Base-by-base conservation (phyloP, 2,888 invertebrate genomes). In the Luperina testacea region DNA sequence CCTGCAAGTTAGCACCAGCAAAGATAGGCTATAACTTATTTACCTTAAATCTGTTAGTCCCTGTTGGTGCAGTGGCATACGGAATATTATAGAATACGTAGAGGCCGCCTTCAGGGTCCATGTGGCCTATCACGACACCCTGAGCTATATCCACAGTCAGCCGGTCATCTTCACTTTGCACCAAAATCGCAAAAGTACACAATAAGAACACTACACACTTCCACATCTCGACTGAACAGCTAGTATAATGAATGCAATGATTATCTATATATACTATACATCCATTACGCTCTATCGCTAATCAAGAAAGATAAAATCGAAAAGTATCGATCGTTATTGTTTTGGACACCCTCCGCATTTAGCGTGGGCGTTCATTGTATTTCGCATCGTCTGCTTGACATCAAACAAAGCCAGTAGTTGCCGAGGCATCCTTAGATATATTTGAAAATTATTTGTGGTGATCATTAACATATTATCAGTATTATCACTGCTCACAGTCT, bases 51-150 rank as follows among this genome's bases (percentile, higher is more conserved):
- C 87, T 92, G 20, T 93, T 69, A 0, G 67, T 59, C 2, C 94
- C 94, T 8, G 89, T 92, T 0, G 94, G 95, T 2, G 91, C 92
- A n/a, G 92, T 93, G 1, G 95, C 95, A 65, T 94, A 95, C 0
- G 94, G 95, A 15, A 95, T 93, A 61, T 91, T 90, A 67, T 92
- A 90, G 77, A 94, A 95, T 1, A 83, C 78, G 72, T 87, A 94
- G 4, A 93, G 80, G 17, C 89, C 89, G 9, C 85, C 80, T 9
- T 80, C 81, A 0, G 89, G 85, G 9, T 91, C 89, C 48, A 87
- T 88, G 72, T 89, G 90, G 0, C 95, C 94, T 1, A 89, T 87
- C 51, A 94, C 92, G 0, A 86, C 87, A 0, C 94, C 95, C 80
- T 94, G 93, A 0, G 77, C 45, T 13, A 88, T 91, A 6, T 88